Conservation (phyloP, 2,888 invertebrate species). For the Mystacides longicornis region DNA sequence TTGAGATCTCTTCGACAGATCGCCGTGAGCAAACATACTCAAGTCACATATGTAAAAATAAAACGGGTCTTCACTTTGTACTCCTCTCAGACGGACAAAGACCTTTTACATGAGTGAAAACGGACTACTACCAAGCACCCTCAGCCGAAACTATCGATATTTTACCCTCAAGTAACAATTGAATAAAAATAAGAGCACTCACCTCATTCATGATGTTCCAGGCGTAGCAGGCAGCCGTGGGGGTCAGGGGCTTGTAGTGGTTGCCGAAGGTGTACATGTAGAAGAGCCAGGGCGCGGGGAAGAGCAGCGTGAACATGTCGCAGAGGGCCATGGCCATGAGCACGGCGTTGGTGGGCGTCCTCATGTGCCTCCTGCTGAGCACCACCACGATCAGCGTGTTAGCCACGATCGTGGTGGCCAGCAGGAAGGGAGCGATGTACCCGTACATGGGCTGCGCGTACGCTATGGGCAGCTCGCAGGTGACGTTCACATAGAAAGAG, state of each 20-base stretch:
- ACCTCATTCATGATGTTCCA: conserved; percentile 77
- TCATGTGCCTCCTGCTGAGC: conserved; percentile 82
- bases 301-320: conserved; percentile 87
- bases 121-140: no score
- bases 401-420: conserved; percentile 81
- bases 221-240: conserved; percentile 68
- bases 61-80: no score
- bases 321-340: conserved; percentile 94
- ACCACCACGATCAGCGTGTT: conserved; percentile 89
- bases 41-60: no score
- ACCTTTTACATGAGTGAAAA: background rate
- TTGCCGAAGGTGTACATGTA: conserved; percentile 89
- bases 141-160: background rate
- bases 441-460: conserved; percentile 68
- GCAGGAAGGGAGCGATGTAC: conserved; percentile 73
- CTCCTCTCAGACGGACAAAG: background rate
- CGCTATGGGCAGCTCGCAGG: conserved; percentile 57
- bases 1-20: no score
- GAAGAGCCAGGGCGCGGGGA: conserved; percentile 85
- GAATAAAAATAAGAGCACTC: conserved; percentile 30
- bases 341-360: conserved; percentile 86
- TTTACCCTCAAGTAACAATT: background rate
- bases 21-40: no score
- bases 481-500: conserved; percentile 47
- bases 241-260: conserved; percentile 73